Conservation (phyloP, 2,888 invertebrate genomes). For the Operophtera brumata region DNA sequence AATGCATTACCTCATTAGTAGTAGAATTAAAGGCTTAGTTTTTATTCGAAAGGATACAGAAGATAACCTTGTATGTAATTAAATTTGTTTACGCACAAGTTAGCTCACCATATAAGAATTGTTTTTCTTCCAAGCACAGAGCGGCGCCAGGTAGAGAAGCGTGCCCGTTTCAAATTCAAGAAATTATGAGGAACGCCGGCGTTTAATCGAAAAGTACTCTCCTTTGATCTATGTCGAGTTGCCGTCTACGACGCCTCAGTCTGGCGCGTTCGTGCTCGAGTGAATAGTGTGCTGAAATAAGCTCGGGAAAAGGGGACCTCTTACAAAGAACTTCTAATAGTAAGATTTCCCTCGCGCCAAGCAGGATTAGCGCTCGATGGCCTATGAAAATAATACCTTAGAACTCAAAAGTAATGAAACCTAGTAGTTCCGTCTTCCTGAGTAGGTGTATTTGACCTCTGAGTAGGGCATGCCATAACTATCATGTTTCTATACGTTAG, state of each 20-base stretch:
- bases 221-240: conserved; percentile 52
- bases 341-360: conserved; percentile 35
- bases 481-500: conserved; percentile 21
- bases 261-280: conserved; percentile 45
- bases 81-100: conserved; percentile 14
- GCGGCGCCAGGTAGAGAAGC: conserved; percentile 39
- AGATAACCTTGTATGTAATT: conserved; percentile 5
- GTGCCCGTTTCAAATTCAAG: conserved; percentile 42
- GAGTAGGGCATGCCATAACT: conserved; percentile 14
- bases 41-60: too few relatives aligned
- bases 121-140: conserved; percentile 25
- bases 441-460: background rate
- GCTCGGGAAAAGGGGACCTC: conserved; percentile 37
- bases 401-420: conserved; percentile 2
- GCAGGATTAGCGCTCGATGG: conserved; percentile 33
- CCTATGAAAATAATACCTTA: conserved; percentile 27
- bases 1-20: too few relatives aligned
- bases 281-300: conserved; percentile 46
- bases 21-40: too few relatives aligned
- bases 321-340: conserved; percentile 37
- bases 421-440: background rate
- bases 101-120: conserved; percentile 5
- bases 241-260: conserved; percentile 40
- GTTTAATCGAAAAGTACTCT: conserved; percentile 55
- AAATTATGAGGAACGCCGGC: conserved; percentile 48